Evolutionary conservation across 2,888 invertebrate genomes (phyloP).

Genomic region (Tholera decimalis): DNA sequence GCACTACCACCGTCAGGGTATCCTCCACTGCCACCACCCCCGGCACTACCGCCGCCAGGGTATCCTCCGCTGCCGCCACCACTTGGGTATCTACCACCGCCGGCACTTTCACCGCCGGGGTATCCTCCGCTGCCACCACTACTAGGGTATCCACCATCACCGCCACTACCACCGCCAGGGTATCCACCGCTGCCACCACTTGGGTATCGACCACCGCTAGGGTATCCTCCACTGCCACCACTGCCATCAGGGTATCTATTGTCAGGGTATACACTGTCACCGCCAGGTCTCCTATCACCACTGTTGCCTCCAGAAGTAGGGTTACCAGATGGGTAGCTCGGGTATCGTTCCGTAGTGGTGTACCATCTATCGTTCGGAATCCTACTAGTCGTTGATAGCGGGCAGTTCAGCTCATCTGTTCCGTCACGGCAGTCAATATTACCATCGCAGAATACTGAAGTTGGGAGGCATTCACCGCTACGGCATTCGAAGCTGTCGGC

Average conservation of each 20-base stretch:
- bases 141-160: background rate
- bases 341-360: constrained; percentile 27
- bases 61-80: background rate
- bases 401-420: constrained; percentile 93
- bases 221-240: background rate
- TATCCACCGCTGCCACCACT: background rate
- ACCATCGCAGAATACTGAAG: constrained; percentile 92
- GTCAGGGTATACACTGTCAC: no score
- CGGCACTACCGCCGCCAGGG: background rate
- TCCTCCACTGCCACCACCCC: background rate
- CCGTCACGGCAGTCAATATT: constrained; percentile 92
- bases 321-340: background rate
- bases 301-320: background rate
- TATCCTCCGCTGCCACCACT: background rate
- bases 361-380: background rate
- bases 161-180: background rate
- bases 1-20: background rate
- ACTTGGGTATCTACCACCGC: background rate
- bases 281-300: background rate
- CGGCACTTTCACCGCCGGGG: background rate
- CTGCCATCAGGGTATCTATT: no score
- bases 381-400: constrained; percentile 24
- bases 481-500: constrained; percentile 93
- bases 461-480: constrained; percentile 93
- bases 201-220: background rate